These are phyloP conservation scores for Crambe crambe DNA, from an alignment of 37 sponge, comb jelly and placozoan genomes.

Conservation along the genomic window DNA sequence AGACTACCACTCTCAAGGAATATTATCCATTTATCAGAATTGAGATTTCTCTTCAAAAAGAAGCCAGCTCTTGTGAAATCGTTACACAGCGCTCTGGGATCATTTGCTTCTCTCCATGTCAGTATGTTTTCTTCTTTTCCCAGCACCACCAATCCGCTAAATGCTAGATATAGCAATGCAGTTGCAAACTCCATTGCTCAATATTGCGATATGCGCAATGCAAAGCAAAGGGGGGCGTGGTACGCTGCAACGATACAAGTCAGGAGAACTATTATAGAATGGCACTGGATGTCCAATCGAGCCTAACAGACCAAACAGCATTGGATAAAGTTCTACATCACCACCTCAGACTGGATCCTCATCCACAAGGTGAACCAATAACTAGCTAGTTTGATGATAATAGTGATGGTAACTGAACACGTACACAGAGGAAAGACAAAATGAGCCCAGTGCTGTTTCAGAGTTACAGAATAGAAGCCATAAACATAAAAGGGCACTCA, in stretches of 20 bases:
- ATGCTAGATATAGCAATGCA: no score
- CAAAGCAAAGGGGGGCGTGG: constrained; percentile 8
- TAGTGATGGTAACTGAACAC: no score
- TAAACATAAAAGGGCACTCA: neutral
- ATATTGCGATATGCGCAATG: no score
- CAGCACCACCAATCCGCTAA: no score
- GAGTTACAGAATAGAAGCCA: neutral
- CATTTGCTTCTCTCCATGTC: constrained; percentile 28
- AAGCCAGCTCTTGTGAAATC: constrained; percentile 74
- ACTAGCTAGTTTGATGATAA: no score
- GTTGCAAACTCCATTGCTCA: no score
- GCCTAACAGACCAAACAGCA: constrained; percentile 6
- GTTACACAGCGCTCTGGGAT: constrained; percentile 63
- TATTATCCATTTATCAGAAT: constrained; percentile 67
- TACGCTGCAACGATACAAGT: no score
- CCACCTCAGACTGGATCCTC: constrained; percentile 46
- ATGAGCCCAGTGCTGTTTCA: neutral
- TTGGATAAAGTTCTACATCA: constrained; percentile 26
- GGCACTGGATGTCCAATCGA: constrained; percentile 15
- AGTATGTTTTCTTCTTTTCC: no score
- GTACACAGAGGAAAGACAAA: neutral
- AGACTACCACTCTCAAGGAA: constrained; percentile 84
- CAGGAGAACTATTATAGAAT: neutral
- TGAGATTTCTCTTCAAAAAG: constrained; percentile 12
- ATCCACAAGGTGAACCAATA: neutral